Evolutionary conservation across 1,140 invertebrate genomes (phyloP), one percentile per base, ranked within the genome.

Genomic region (Drosophila pallidifrons): DNA sequence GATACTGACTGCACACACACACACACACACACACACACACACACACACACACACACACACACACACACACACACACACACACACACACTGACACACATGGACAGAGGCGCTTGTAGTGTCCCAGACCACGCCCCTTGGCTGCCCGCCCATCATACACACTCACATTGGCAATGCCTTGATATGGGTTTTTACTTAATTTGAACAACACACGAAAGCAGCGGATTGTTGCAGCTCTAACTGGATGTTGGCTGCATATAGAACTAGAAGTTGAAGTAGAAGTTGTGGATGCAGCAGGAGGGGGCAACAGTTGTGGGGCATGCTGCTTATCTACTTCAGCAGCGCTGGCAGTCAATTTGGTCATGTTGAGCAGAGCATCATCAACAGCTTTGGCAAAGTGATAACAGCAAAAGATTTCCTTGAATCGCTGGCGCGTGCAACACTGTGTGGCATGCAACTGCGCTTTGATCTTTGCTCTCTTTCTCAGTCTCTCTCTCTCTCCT

Each of bases 151-250:
- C 10, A 20, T 13, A 70, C 35, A 11, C 38, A 41, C 20, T 25
- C 7, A 41, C 38, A 7, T 5, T 43, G n/a, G 41, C 54, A 66
- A 60, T 52, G 52, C 52, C 60, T 60, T 78, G 70, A 75, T 70
- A 78, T 69, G 76, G 60, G 66, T 69, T 79, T 81, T 81, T 69
- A 79, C 75, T 81, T 85, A 68, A 81, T 86, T 81, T 75, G 68
- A 69, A 64, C 75, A 85, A 67, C 70, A 78, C 77, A 68, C 66
- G 76, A 61, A 7, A 15, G 11, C 32, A 28, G 28, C 41, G 52
- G n/a, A 7, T 15, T 15, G 45, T 5, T 46, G 46, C 8, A 16
- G 47, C 47, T 49, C 10, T 49, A 49, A 49, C 47, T 49, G 47
- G 47, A 49, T 49, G 47, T 49, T 49, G 16, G 49, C n/a, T 32